Base-by-base conservation (phyloP, 2,888 invertebrate genomes). In the Chrysodeixis includens region DNA sequence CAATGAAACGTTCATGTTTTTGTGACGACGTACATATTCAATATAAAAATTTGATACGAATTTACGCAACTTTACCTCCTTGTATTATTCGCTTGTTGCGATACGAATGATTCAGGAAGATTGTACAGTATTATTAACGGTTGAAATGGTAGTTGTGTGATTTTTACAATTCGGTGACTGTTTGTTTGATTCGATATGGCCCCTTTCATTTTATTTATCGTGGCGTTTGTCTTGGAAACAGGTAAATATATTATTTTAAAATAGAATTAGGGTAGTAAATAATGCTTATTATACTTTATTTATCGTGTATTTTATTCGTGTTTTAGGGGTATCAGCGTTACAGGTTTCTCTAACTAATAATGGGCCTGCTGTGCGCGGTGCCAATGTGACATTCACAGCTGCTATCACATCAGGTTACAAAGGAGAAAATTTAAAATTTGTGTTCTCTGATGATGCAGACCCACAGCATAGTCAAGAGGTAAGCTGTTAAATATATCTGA, bases 341-440 rank as follows among this genome's bases (percentile, higher is more conserved):
- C 77, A 86, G 56, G 93, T 97, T 54, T 88, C 90, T 62, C 86
- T 98, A 71, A 91, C 92, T 12, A 96, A 96, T 71, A 95, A 97
- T 89, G 96, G 97, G 9, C 97, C 97, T 55, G 96, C 96, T n/a
- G 96, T 98, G 16, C 91, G 96, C 61, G 98, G 98, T 22, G 97
- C 97, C 5, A 96, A 96, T 59, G 95, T 98, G 51, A 96, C 96
- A 72, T 97, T 98, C 84, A 96, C 90, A 74, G 97, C 97, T 18
- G 94, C 95, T 71, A 90, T 97, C 26, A 16, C 66, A 64, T 91
- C 88, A 40, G 90, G 93, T 58, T 93, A 92, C 56, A 83, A 81
- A 5, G 96, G 93, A 57, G 85, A 89, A 76, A 81, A 80, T 30
- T 79, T 92, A 1, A 86, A 88, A 75, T 97, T 96, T 91, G 89